phyloP scores from a whole-genome alignment of 2,797 vertebrate species.

The Prionace glauca region DNA sequence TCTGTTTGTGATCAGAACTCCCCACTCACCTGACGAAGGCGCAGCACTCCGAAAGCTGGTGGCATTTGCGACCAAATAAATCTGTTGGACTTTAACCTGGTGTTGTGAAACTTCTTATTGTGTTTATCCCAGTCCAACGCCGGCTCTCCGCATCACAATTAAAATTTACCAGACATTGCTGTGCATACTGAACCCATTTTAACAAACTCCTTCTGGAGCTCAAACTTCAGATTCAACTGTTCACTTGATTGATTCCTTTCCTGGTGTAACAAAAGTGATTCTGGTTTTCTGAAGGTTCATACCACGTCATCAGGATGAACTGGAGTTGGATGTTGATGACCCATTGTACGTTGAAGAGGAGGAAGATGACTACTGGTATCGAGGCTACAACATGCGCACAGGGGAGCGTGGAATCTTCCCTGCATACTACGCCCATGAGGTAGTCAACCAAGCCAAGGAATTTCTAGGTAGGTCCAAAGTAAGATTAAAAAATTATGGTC shows the following conservation, averaged over 20 bases:
- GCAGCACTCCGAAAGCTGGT: no score
- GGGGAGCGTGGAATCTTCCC: conserved; percentile 92
- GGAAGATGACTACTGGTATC: conserved; percentile 95
- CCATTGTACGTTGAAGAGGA: conserved; percentile 87
- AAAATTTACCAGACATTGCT: background rate
- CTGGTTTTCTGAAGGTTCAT: conserved; percentile 74
- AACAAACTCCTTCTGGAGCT: background rate
- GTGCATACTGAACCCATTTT: background rate
- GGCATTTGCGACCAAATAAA: no score
- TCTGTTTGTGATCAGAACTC: no score
- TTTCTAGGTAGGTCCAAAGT: conserved; percentile 60
- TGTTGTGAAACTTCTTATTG: no score
- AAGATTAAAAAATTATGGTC: conserved; percentile 47
- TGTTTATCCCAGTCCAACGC: no score
- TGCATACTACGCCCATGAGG: conserved; percentile 90
- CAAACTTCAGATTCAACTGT: background rate
- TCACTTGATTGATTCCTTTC: background rate
- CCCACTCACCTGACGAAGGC: no score
- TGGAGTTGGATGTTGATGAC: conserved; percentile 92
- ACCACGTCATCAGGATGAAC: conserved; percentile 86
- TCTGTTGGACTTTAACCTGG: no score
- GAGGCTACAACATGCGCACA: conserved; percentile 94
- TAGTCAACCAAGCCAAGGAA: conserved; percentile 76
- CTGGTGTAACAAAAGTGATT: background rate
- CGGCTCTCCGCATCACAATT: background rate